These are phyloP conservation scores for Ceuthmochares aereus DNA, from an alignment of 2,113 vertebrate species.

Conservation along the genomic window DNA sequence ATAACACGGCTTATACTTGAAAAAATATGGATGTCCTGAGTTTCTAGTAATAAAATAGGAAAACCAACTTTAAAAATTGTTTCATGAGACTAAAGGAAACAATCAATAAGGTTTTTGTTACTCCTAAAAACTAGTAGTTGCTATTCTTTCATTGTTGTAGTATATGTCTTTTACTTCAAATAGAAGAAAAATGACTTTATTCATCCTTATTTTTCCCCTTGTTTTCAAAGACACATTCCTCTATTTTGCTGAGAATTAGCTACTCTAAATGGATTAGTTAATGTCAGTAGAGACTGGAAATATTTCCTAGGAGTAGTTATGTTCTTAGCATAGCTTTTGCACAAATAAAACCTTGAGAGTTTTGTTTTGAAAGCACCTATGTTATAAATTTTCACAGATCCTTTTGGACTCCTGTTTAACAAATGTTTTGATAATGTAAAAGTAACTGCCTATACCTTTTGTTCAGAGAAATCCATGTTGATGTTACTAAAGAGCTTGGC, in stretches of 20 bases:
- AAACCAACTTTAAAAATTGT: not conserved
- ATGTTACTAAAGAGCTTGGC: conserved; percentile 56
- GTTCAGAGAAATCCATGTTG: conserved; percentile 56
- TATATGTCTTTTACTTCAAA: not conserved
- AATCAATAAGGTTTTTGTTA: not conserved
- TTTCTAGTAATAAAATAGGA: not conserved
- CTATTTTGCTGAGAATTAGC: not conserved
- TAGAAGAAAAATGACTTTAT: not conserved
- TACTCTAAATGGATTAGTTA: not conserved
- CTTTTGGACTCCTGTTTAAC: conserved; percentile 44
- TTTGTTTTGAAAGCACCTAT: not conserved
- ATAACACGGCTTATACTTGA: not conserved
- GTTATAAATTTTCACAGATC: conserved; percentile 24
- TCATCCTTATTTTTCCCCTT: not conserved
- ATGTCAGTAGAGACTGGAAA: not conserved
- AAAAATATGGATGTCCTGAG: not conserved
- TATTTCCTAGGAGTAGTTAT: not conserved
- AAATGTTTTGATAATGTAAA: conserved; percentile 59
- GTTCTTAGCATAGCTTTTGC: not conserved
- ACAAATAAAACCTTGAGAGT: not conserved
- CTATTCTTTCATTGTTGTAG: not conserved
- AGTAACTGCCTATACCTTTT: not conserved
- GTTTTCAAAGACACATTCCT: not conserved
- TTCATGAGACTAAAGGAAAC: not conserved
- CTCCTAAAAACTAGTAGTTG: not conserved